A percentile compares a stretch with the other conserved stretches of the same genome.
These are phyloP conservation scores for Metallyticus violacea DNA, from an alignment of 2,888 invertebrate species.

Conservation along the genomic window DNA sequence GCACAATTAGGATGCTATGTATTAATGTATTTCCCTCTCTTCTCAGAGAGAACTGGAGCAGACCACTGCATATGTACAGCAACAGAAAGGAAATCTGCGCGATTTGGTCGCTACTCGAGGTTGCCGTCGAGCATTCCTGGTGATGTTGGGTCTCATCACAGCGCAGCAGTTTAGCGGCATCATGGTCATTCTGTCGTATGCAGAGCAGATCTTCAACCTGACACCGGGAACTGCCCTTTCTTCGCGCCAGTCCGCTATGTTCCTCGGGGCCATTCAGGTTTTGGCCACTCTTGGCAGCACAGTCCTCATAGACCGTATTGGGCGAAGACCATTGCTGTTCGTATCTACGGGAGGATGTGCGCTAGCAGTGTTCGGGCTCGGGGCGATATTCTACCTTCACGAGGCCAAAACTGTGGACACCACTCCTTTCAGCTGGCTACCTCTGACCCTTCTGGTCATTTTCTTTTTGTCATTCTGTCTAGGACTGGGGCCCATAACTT, in stretches of 20 bases:
- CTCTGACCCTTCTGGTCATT: constrained; percentile 56
- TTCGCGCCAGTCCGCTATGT: constrained; percentile 52
- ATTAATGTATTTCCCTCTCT: not conserved
- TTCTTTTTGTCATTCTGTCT: constrained; percentile 62
- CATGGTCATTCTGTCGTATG: constrained; percentile 57
- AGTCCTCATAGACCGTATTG: constrained; percentile 58
- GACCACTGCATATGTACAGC: constrained; percentile 56
- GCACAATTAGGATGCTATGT: no score
- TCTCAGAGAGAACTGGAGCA: constrained; percentile 50
- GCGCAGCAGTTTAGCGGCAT: constrained; percentile 62
- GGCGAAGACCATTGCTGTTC: constrained; percentile 59
- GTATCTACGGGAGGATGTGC: constrained; percentile 57
- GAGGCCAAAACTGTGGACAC: constrained; percentile 50
- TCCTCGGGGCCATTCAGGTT: constrained; percentile 55
- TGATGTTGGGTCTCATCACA: constrained; percentile 59
- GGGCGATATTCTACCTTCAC: constrained; percentile 56
- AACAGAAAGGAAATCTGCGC: constrained; percentile 52
- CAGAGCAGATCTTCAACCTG: constrained; percentile 59
- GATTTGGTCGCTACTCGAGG: constrained; percentile 53
- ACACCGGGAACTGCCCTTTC: constrained; percentile 52
- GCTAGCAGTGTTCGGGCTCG: constrained; percentile 53
- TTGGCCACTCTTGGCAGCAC: constrained; percentile 57
- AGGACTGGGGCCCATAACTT: constrained; percentile 62
- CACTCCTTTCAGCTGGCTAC: constrained; percentile 54
- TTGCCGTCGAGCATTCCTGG: constrained; percentile 57